Evolutionary conservation across 1,140 invertebrate species (phyloP).

Genomic region (Drosophila varians): DNA sequence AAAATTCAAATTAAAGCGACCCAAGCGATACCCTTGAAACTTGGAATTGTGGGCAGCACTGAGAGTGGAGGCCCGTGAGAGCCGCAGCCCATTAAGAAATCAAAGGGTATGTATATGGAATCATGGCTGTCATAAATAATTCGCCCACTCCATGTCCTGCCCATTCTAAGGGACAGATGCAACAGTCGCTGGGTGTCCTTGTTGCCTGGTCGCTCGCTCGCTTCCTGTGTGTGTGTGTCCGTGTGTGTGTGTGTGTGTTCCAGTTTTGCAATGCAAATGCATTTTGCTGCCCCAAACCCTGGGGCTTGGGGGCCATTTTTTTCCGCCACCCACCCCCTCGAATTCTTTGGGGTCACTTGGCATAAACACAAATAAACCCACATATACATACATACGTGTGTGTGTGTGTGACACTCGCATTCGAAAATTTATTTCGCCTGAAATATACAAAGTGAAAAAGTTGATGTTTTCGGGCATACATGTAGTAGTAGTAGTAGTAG

Average conservation of each 20-base stretch:
- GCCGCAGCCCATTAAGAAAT: slow-evolving; percentile 1
- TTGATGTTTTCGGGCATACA: slow-evolving; percentile 41
- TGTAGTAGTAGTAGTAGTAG: not conserved
- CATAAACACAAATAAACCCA: slow-evolving; percentile 58
- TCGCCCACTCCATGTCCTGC: slow-evolving; percentile 15
- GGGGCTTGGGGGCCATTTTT: slow-evolving; percentile 37
- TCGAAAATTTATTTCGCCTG: slow-evolving; percentile 29
- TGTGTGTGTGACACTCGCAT: slow-evolving; percentile 12
- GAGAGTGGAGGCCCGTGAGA: not conserved
- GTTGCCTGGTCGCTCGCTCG: slow-evolving; percentile 52
- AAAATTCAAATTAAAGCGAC: not conserved
- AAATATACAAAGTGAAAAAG: slow-evolving; percentile 59
- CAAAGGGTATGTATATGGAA: slow-evolving; percentile 15
- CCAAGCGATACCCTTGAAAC: not conserved
- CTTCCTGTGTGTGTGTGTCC: slow-evolving; percentile 59
- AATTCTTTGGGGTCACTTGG: slow-evolving; percentile 40
- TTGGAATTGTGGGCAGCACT: not conserved
- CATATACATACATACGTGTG: not conserved
- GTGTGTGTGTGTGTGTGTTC: slow-evolving; percentile 60
- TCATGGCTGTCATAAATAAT: slow-evolving; percentile 34
- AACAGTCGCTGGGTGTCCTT: slow-evolving; percentile 50
- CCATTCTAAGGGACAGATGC: slow-evolving; percentile 32
- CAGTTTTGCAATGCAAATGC: slow-evolving; percentile 68
- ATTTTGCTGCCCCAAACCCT: slow-evolving; percentile 19
- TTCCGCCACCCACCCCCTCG: not conserved